These are phyloP conservation scores for Pharmacophagus antenor DNA, from an alignment of 2,888 invertebrate genomes.

Conservation along the genomic window DNA sequence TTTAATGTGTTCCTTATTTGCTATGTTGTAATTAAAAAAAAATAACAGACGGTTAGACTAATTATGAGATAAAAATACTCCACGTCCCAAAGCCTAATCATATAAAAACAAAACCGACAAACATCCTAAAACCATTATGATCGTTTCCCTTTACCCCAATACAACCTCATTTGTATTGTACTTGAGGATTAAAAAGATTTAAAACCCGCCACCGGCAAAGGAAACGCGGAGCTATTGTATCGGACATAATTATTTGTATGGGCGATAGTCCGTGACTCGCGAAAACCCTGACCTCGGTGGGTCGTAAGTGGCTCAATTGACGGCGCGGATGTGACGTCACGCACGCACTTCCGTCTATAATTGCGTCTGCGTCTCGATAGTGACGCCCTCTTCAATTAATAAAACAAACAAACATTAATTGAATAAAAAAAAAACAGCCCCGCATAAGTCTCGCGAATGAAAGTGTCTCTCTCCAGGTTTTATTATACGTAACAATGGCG, in stretches of 20 bases:
- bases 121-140: not conserved
- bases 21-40: too few species aligned
- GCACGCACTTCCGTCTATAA: slow-evolving; percentile 62
- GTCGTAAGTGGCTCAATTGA: slow-evolving; percentile 50
- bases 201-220: not conserved
- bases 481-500: slow-evolving; percentile 15
- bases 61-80: too few species aligned
- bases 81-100: too few species aligned
- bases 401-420: slow-evolving; percentile 6
- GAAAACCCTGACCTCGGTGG: slow-evolving; percentile 62
- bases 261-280: slow-evolving; percentile 31
- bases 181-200: not conserved
- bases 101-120: not conserved
- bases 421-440: not conserved
- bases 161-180: not conserved
- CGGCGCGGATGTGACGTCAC: slow-evolving; percentile 67
- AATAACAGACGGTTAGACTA: too few species aligned
- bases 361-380: slow-evolving; percentile 51
- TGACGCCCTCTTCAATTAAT: slow-evolving; percentile 24
- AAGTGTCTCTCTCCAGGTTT: not conserved
- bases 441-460: not conserved
- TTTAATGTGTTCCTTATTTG: too few species aligned
- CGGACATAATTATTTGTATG: slow-evolving; percentile 22
- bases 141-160: not conserved
- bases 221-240: not conserved